These are phyloP conservation scores for Plecturocebus donacophilus DNA, from an alignment of 2,113 vertebrate genomes.

Conservation along the genomic window DNA sequence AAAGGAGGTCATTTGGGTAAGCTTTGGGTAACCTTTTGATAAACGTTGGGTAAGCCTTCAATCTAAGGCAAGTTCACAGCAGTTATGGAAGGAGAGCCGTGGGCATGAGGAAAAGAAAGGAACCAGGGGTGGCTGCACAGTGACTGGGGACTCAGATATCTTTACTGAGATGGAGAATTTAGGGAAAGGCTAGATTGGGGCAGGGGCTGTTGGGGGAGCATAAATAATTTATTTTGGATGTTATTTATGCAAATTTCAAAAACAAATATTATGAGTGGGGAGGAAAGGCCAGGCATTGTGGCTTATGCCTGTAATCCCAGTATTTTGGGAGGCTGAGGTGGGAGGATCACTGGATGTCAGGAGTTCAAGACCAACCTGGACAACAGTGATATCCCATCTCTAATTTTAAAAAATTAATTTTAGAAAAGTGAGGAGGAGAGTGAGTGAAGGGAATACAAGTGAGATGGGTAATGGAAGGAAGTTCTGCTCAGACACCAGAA, in stretches of 20 bases:
- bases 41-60: not conserved
- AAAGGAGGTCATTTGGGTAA: not conserved
- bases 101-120: not conserved
- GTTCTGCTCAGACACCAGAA: not conserved
- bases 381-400: no score
- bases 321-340: no score
- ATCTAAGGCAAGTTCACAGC: not conserved
- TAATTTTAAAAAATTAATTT: not conserved
- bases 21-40: no score
- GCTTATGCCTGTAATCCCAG: no score
- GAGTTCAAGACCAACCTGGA: no score
- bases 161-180: not conserved
- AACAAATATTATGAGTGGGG: not conserved
- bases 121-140: not conserved
- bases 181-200: not conserved
- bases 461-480: not conserved
- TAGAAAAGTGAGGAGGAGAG: not conserved
- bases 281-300: not conserved
- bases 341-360: no score
- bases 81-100: rapidly evolving
- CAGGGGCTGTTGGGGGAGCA: not conserved
- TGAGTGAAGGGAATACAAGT: not conserved
- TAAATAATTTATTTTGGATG: not conserved
- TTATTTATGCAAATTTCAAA: not conserved
- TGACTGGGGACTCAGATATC: not conserved